A percentile compares a stretch with the other conserved stretches of the same genome.
phyloP scores from a whole-genome alignment of 2,113 vertebrate species.

The Urocynchramus pylzowi region DNA sequence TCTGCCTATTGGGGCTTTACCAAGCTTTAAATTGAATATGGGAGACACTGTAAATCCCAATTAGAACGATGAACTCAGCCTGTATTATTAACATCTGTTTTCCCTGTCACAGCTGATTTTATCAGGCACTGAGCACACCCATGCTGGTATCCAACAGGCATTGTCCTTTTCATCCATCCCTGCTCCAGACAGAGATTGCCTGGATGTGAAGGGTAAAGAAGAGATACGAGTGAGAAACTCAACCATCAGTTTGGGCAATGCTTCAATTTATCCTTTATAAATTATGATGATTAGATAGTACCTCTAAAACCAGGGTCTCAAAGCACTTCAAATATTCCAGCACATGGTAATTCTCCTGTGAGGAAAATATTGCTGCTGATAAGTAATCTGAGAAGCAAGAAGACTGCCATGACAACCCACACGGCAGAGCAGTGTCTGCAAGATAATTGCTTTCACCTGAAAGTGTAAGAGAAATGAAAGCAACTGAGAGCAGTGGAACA shows the following conservation, averaged over 20 bases:
- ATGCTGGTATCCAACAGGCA: background rate
- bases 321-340: background rate
- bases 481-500: background rate
- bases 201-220: background rate
- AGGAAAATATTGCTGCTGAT: background rate
- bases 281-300: background rate
- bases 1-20: background rate
- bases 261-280: background rate
- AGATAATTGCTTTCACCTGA: background rate
- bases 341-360: background rate
- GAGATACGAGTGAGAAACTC: background rate
- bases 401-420: background rate
- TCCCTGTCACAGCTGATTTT: background rate
- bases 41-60: background rate
- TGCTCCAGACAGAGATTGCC: background rate
- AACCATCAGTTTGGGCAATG: background rate
- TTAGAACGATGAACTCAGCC: background rate
- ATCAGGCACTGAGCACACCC: background rate
- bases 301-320: background rate
- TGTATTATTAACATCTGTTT: background rate
- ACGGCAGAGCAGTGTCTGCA: background rate
- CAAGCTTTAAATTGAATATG: background rate
- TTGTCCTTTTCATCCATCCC: background rate
- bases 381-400: background rate
- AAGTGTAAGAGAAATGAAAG: background rate